A percentile compares a stretch with the other conserved stretches of the same genome.
phyloP scores from a whole-genome alignment of 2,797 vertebrate genomes.

The Carduelis carduelis region DNA sequence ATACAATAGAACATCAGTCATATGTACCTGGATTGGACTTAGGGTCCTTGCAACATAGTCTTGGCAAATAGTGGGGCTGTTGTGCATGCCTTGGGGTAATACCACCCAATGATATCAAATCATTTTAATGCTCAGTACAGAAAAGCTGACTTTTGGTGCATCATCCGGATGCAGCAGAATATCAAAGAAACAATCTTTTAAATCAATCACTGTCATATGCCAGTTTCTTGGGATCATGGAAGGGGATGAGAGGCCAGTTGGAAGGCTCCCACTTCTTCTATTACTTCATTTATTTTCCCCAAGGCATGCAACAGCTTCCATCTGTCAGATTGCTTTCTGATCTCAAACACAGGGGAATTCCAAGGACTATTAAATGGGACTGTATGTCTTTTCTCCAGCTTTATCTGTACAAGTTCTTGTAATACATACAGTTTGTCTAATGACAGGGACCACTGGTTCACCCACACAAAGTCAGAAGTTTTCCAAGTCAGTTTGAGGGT shows the following conservation, averaged over 20 bases:
- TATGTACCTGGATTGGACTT: not conserved
- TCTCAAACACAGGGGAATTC: not conserved
- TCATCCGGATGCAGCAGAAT: not conserved
- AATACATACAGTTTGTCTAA: not conserved
- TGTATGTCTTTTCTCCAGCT: not conserved
- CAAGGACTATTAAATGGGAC: not conserved
- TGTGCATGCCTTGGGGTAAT: not conserved
- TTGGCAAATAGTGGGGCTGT: not conserved
- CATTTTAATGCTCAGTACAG: not conserved
- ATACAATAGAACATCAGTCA: not conserved
- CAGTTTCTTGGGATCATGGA: not conserved
- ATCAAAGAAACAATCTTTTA: not conserved
- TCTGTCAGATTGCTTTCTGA: not conserved
- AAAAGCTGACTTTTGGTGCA: not conserved
- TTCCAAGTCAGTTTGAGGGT: not conserved
- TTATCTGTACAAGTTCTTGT: not conserved
- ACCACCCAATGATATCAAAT: not conserved
- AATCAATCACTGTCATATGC: not conserved
- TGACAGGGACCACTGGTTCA: not conserved
- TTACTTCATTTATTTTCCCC: not conserved
- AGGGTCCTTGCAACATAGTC: not conserved
- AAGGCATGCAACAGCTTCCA: not conserved
- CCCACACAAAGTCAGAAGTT: not conserved
- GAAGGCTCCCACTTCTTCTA: not conserved
- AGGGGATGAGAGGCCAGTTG: not conserved